Conservation (phyloP, 1,140 invertebrate genomes). For the Magallana gigas region DNA sequence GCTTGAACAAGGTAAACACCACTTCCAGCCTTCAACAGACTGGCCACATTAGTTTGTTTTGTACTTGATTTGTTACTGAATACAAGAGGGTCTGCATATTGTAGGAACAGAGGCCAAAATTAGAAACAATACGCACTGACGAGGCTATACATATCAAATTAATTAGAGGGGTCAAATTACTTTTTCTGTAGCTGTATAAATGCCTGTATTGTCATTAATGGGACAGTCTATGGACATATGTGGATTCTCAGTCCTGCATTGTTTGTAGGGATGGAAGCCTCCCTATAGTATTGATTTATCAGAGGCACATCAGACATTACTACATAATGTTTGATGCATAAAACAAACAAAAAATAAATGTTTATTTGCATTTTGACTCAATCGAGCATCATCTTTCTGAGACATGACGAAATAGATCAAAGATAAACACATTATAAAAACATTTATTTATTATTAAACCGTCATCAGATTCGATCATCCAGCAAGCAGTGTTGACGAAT, state of each 20-base stretch:
- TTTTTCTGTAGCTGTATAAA: not conserved
- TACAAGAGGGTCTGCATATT: not conserved
- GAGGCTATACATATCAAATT: not conserved
- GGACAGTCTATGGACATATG: not conserved
- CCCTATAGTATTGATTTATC: not conserved
- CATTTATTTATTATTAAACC: too few relatives aligned
- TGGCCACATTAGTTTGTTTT: conserved; percentile 30
- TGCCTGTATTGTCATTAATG: not conserved
- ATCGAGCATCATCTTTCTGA: too few relatives aligned
- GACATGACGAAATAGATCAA: too few relatives aligned
- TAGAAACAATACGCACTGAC: not conserved
- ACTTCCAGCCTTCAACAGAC: conserved; percentile 28
- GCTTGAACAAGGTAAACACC: conserved; percentile 12
- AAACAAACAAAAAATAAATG: too few relatives aligned
- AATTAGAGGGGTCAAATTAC: not conserved
- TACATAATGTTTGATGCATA: not conserved
- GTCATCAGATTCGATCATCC: too few relatives aligned
- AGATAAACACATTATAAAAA: too few relatives aligned
- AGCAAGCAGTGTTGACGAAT: too few relatives aligned
- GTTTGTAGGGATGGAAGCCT: not conserved
- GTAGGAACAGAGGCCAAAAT: not conserved
- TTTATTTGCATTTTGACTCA: too few relatives aligned
- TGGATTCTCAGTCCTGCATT: not conserved
- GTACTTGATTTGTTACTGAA: not conserved
- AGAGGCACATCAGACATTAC: not conserved